phyloP scores from a whole-genome alignment of 1,140 invertebrate species.

The Sycobia sp. region DNA sequence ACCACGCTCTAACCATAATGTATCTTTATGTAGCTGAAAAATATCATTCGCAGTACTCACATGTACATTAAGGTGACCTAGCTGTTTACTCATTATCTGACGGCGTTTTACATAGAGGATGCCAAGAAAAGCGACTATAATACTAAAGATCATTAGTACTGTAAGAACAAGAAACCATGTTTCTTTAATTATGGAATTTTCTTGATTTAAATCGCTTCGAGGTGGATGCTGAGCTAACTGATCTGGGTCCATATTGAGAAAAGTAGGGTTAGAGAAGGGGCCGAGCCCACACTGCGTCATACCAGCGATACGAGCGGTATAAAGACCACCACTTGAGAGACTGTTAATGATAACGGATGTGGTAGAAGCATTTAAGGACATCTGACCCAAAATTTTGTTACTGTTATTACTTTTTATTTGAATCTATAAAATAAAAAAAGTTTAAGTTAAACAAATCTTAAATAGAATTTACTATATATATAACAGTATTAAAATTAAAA shows the following conservation, averaged over 20 bases:
- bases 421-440: slow-evolving; percentile 60
- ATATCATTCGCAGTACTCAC: slow-evolving; percentile 69
- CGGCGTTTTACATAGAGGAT: slow-evolving; percentile 68
- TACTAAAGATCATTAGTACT: slow-evolving; percentile 69
- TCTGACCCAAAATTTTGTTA: slow-evolving; percentile 70
- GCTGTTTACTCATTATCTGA: slow-evolving; percentile 67
- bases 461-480: neutral
- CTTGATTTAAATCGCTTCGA: slow-evolving; percentile 62
- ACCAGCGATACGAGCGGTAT: slow-evolving; percentile 76
- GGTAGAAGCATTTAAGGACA: slow-evolving; percentile 75
- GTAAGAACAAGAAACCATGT: slow-evolving; percentile 80
- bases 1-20: slow-evolving; percentile 76
- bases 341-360: slow-evolving; percentile 75
- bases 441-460: slow-evolving; percentile 23
- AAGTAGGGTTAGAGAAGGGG: slow-evolving; percentile 69
- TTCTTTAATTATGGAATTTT: slow-evolving; percentile 65
- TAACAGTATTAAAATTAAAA: slow-evolving; percentile 16
- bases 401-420: slow-evolving; percentile 69
- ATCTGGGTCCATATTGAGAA: slow-evolving; percentile 68
- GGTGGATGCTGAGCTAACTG: slow-evolving; percentile 63
- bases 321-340: slow-evolving; percentile 72
- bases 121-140: slow-evolving; percentile 70
- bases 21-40: slow-evolving; percentile 72
- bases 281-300: slow-evolving; percentile 73
- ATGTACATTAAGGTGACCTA: slow-evolving; percentile 70